Conservation (phyloP, 2,113 vertebrate species). For the Podarcis muralis region DNA sequence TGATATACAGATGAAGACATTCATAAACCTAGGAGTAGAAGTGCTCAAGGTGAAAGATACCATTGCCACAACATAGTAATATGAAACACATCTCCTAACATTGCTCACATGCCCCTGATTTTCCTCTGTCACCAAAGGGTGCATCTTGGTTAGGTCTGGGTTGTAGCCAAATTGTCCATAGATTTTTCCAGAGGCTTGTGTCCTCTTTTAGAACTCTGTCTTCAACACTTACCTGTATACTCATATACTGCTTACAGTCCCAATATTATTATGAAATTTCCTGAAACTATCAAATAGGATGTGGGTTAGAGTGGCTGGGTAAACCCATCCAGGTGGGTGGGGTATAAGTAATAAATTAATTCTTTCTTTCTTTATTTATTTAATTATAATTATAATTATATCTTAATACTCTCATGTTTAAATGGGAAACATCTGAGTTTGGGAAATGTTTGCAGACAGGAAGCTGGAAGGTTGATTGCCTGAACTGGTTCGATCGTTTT, state of each 20-base stretch:
- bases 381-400: too few species aligned
- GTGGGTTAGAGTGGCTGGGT: too few species aligned
- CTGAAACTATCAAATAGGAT: neutral
- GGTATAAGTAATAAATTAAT: too few species aligned
- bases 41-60: neutral
- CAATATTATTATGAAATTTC: too few species aligned
- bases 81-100: neutral
- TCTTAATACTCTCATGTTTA: neutral
- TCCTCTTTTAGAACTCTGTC: neutral
- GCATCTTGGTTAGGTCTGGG: neutral
- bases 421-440: neutral
- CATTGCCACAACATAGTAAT: neutral
- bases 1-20: constrained; percentile 83
- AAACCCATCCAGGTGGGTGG: too few species aligned
- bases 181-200: neutral
- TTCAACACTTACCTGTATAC: neutral
- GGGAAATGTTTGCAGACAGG: neutral
- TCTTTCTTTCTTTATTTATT: too few species aligned
- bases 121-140: neutral
- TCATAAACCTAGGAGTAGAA: constrained; percentile 83
- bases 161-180: neutral
- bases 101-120: neutral
- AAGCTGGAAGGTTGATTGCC: neutral
- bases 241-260: too few species aligned
- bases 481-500: too few species aligned